These are phyloP conservation scores for Sturnira hondurensis DNA, from an alignment of 2,113 vertebrate genomes.

Conservation along the genomic window DNA sequence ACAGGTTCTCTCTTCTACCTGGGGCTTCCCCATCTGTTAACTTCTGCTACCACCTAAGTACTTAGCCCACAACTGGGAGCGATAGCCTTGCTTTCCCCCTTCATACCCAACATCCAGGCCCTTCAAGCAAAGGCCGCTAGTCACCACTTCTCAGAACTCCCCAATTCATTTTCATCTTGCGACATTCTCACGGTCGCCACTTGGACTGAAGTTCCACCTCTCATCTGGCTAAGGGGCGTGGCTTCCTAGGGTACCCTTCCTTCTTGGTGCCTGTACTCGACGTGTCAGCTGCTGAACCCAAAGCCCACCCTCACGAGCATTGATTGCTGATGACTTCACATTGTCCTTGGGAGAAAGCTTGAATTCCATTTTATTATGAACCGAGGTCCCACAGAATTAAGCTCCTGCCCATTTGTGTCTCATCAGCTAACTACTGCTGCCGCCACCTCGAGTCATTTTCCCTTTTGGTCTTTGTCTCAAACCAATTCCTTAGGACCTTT, in stretches of 20 bases:
- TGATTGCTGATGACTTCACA: not conserved
- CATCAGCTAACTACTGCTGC: rapidly evolving
- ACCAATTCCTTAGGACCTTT: not conserved
- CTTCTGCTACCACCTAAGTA: too few relatives aligned
- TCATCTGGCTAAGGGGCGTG: not conserved
- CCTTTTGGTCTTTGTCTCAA: not conserved
- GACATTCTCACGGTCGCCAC: too few relatives aligned
- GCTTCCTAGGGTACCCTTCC: not conserved
- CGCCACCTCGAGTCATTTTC: not conserved
- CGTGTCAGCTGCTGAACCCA: not conserved
- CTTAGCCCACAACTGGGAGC: not conserved
- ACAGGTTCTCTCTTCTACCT: not conserved
- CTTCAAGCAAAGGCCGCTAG: not conserved
- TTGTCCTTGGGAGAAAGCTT: not conserved
- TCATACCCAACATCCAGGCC: not conserved
- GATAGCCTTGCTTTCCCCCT: not conserved
- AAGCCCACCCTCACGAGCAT: not conserved
- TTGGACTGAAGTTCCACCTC: not conserved
- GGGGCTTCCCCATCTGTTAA: not conserved
- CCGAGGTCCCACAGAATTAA: not conserved
- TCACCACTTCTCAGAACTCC: not conserved
- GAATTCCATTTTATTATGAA: too few relatives aligned
- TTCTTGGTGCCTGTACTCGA: not conserved
- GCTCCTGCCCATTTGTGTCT: not conserved
- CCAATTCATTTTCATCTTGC: not conserved